Evolutionary conservation across 2,797 vertebrate genomes (phyloP), one percentile per base, ranked within the genome.

Genomic region (Gastrophryne carolinensis): DNA sequence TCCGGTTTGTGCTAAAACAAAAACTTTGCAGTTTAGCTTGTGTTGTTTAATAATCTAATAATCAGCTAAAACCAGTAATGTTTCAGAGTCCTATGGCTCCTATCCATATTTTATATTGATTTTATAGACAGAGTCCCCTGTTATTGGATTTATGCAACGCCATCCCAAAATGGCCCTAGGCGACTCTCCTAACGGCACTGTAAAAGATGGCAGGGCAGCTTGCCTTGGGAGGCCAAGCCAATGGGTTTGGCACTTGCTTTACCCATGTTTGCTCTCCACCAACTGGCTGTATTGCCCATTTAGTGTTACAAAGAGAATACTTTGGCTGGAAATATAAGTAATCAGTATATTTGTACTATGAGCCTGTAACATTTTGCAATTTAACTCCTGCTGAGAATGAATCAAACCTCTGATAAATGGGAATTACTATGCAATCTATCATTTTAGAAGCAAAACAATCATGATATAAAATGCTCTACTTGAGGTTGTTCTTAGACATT

Each of bases 341-440:
- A 78, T 72, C 75, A 72, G 75, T 72, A 66, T 72, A 78, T 78
- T 72, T 78, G 61, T 71, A 60, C 75, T 72, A 72, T 78, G 72
- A 78, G 72, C 75, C 60, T 72, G 53, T 78, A 78, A 78, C 75
- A 66, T 78, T 78, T 66, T 60, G 75, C 75, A 72, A 78, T 78
- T 78, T 72, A 78, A 78, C 68, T 72, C 75, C 68, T 78, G 68
- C 68, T 78, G 75, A 52, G 68, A 72, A 72, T 52, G 60, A 78
- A 78, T 78, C 61, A 66, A 72, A 72, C 60, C 52, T 26, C 17
- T 61, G 72, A 78, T 78, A 78, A 72, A 72, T 30, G 29, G 53
- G 68, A 78, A 78, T 78, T 72, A 72, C 61, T 58, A 34, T 30
- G 53, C 49, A 49, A 78, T 78, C 66, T 72, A 78, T 78, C 60